Conservation (phyloP, 2,888 invertebrate species). For the Philonicus albiceps region DNA sequence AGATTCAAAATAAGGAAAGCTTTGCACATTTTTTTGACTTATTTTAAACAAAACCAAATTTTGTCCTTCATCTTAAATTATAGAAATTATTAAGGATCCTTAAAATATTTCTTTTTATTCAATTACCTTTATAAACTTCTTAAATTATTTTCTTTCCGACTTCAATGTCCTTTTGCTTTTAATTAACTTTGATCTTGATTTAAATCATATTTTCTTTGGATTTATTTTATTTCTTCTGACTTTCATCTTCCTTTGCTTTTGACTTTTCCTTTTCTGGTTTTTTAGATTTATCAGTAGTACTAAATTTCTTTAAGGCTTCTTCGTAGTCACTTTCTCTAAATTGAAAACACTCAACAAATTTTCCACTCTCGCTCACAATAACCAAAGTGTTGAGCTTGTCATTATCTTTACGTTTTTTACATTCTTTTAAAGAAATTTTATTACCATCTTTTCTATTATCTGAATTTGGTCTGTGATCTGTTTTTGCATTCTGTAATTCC, state of each 20-base stretch:
- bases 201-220: background rate
- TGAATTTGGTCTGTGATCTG: background rate
- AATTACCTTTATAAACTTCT: too few species aligned
- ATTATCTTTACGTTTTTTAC: background rate
- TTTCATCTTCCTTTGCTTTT: background rate
- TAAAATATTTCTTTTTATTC: too few species aligned
- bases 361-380: background rate
- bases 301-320: background rate
- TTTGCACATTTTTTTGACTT: background rate
- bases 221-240: background rate
- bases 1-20: background rate
- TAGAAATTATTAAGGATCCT: too few species aligned
- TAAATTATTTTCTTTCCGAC: too few species aligned
- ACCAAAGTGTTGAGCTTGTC: conserved; percentile 1
- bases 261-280: background rate
- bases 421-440: background rate
- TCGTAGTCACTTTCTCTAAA: conserved; percentile 9
- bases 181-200: too few species aligned
- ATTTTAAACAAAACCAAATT: background rate
- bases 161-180: too few species aligned
- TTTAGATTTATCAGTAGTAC: background rate
- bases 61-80: background rate
- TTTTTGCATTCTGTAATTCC: background rate
- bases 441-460: background rate
- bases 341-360: background rate